phyloP scores from a whole-genome alignment of 2,113 vertebrate genomes.

The Chaetodon auriga region DNA sequence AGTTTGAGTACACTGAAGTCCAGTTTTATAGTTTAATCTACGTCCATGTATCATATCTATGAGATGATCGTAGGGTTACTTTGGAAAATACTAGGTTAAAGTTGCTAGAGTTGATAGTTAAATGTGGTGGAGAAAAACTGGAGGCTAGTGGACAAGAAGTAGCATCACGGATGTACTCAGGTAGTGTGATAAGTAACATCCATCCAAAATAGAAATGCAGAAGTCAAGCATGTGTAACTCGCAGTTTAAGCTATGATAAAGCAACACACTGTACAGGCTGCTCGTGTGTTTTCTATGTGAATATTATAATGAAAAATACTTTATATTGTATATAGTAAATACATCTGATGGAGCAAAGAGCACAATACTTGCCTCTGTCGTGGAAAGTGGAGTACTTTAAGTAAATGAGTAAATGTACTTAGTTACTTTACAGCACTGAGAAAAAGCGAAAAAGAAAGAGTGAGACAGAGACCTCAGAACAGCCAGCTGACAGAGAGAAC shows the following conservation, averaged over 20 bases:
- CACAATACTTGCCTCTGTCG: not conserved
- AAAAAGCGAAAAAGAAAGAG: not conserved
- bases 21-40: not conserved
- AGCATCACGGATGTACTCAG: too few relatives aligned
- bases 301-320: not conserved
- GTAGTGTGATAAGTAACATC: too few relatives aligned
- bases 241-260: not conserved
- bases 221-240: not conserved
- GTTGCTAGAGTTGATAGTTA: not conserved
- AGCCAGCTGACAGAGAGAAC: not conserved
- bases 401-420: not conserved
- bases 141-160: too few relatives aligned
- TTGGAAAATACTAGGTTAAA: not conserved
- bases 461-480: not conserved
- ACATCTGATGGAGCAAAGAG: not conserved
- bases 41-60: not conserved
- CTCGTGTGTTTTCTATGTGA: not conserved
- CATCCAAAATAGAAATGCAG: not conserved
- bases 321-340: not conserved
- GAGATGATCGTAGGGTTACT: not conserved
- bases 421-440: constrained; percentile 1
- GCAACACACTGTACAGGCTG: not conserved
- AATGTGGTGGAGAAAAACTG: not conserved
- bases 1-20: too few relatives aligned
- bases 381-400: not conserved